Evolutionary conservation across 1,140 invertebrate genomes (phyloP).

Genomic region (Papilio helenus): DNA sequence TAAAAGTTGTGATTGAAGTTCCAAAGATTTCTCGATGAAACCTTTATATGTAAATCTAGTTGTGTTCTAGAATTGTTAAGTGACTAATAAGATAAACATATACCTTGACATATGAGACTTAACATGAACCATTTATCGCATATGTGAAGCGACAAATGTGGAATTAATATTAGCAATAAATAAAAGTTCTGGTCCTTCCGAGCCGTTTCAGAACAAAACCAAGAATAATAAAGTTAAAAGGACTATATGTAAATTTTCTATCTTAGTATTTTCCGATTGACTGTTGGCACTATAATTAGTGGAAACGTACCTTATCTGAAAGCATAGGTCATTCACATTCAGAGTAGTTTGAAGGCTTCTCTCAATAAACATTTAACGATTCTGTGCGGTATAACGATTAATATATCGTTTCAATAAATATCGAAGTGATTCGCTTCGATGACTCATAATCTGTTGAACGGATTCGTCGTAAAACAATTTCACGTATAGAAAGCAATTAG

Average conservation of each 20-base stretch:
- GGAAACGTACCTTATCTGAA: too few species aligned
- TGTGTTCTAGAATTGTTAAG: not conserved
- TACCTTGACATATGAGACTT: not conserved
- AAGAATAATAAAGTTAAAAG: not conserved
- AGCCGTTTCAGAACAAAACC: not conserved
- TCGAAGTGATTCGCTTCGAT: not conserved
- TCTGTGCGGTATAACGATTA: too few species aligned
- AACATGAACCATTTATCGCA: not conserved
- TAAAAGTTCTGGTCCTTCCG: not conserved
- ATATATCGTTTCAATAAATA: not conserved
- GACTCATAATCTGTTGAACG: not conserved
- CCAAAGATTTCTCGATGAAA: not conserved
- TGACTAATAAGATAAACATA: not conserved
- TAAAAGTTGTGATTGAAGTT: not conserved
- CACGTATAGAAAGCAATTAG: constrained; percentile 22
- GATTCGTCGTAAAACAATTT: not conserved
- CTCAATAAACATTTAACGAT: too few species aligned
- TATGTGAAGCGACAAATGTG: not conserved
- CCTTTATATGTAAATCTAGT: not conserved
- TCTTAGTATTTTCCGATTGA: not conserved
- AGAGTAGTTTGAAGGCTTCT: too few species aligned
- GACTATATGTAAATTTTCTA: not conserved
- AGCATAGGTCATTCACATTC: too few species aligned
- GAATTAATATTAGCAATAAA: not conserved
- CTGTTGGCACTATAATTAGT: not conserved